A percentile compares a stretch with the other conserved stretches of the same genome.
These are phyloP conservation scores for Alligator sinensis DNA, from an alignment of 2,113 vertebrate genomes.

Conservation along the genomic window DNA sequence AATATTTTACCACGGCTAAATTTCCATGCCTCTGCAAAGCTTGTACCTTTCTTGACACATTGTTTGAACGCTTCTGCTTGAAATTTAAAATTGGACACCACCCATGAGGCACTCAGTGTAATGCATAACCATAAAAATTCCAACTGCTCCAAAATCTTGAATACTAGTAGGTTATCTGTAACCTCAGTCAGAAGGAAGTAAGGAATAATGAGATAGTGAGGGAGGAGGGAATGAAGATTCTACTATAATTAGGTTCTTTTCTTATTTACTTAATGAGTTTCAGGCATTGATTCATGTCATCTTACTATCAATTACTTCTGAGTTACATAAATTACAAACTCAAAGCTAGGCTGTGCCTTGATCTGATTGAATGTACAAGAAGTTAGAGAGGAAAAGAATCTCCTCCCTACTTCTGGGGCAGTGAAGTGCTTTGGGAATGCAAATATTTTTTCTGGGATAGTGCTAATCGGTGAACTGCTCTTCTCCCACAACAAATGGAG, in stretches of 20 bases:
- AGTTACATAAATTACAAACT: not conserved
- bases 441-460: not conserved
- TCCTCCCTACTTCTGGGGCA: not conserved
- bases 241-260: not conserved
- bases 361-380: not conserved
- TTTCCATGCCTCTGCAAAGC: not conserved
- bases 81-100: not conserved
- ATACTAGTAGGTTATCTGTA: not conserved
- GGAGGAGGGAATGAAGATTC: conserved; percentile 35
- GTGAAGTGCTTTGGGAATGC: not conserved
- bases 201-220: conserved; percentile 1
- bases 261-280: not conserved
- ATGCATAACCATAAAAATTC: not conserved
- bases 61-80: not conserved
- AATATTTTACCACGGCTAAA: not conserved
- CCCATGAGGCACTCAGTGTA: not conserved
- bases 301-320: not conserved
- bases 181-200: conserved; percentile 8
- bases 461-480: rapidly evolving
- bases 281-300: not conserved
- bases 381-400: not conserved
- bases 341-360: not conserved
- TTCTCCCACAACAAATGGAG: not conserved
- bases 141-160: not conserved
- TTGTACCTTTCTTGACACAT: not conserved